Evolutionary conservation across 2,113 vertebrate genomes (phyloP), one percentile per base, ranked within the genome.

Genomic region (Pelvicachromis taeniatus): DNA sequence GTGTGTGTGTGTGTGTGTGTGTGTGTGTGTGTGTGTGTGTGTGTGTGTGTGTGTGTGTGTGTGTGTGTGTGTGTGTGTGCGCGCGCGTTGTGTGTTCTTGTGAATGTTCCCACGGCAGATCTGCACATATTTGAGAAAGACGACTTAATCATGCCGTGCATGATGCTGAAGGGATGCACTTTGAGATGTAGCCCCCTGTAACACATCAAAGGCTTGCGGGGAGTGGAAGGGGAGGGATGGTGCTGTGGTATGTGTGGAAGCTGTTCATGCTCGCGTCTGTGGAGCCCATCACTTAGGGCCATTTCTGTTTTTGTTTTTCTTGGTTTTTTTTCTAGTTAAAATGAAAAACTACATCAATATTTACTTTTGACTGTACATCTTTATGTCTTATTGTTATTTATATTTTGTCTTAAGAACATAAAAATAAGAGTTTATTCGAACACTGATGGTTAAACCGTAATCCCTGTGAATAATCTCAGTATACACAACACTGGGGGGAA

Each of bases 61-160:
- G n/a, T n/a, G n/a, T n/a, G n/a, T n/a, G n/a, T n/a, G n/a, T n/a
- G n/a, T n/a, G n/a, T n/a, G n/a, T n/a, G n/a, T n/a, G n/a, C n/a
- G n/a, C n/a, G n/a, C n/a, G n/a, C n/a, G n/a, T n/a, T n/a, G n/a
- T n/a, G n/a, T n/a, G n/a, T n/a, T 79, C 77, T 42, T 29, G 85
- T 17, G 78, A 82, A 82, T 54, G 29, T 85, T 92, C 89, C 85
- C 86, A 89, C 83, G 40, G 77, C 58, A 55, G 63, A 91, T 89
- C 59, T 78, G 80, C 83, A 73, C 82, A 83, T 73, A 81, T 90
- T 87, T 56, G 87, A 85, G 65, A 8, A 65, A 81, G 58, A 85
- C 55, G 68, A 82, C 81, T 83, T 88, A 75, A 89, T 81, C 61
- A 82, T 84, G 77, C 59, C 68, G 52, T 75, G 83, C 54, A 59